phyloP scores from a whole-genome alignment of 2,797 vertebrate species.

The Nannoperca obscura region DNA sequence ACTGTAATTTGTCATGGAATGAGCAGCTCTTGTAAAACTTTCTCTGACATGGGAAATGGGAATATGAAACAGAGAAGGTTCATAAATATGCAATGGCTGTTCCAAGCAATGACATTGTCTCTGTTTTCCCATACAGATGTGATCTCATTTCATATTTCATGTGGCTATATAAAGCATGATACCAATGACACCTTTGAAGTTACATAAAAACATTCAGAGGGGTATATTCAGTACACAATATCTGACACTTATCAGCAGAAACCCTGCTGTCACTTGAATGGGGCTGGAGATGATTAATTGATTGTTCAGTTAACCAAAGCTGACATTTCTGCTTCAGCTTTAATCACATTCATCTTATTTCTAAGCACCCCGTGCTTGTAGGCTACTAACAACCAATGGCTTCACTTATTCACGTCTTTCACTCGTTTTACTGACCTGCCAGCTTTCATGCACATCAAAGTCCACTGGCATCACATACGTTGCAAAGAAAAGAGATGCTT shows the following conservation, averaged over 20 bases:
- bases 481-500: background rate
- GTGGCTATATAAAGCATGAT: conserved; percentile 30
- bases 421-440: conserved; percentile 33
- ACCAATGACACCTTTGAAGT: conserved; percentile 30
- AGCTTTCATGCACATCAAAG: conserved; percentile 37
- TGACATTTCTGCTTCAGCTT: conserved; percentile 41
- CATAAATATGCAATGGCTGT: conserved; percentile 78
- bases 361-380: background rate
- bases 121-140: conserved; percentile 52
- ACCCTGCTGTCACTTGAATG: conserved; percentile 1
- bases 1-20: conserved; percentile 75
- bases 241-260: conserved; percentile 12
- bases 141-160: conserved; percentile 49
- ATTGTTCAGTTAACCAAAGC: conserved; percentile 59
- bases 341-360: conserved; percentile 60
- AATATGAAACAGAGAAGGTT: conserved; percentile 70
- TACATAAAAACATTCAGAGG: background rate
- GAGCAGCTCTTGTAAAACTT: conserved; percentile 73
- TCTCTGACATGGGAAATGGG: conserved; percentile 72
- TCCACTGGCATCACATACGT: background rate
- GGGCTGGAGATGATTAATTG: conserved; percentile 36
- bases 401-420: conserved; percentile 47
- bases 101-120: conserved; percentile 39
- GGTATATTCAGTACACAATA: background rate
- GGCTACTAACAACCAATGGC: conserved; percentile 28